phyloP scores from a whole-genome alignment of 2,113 vertebrate species.

The Agelaius phoeniceus region DNA sequence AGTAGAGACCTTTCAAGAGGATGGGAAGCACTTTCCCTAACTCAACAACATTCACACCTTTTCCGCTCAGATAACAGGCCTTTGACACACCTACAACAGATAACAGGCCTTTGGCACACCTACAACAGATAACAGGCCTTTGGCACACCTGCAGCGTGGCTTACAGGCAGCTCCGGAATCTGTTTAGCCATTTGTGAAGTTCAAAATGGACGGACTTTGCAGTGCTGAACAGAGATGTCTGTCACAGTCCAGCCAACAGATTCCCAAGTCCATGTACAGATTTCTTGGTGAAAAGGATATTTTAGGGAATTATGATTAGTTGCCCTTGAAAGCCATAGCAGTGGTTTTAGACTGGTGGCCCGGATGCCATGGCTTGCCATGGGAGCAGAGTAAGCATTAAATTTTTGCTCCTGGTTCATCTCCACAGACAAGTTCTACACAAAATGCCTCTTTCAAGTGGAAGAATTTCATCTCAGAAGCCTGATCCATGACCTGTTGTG shows the following conservation, averaged over 20 bases:
- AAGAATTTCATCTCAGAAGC: background rate
- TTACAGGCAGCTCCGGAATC: background rate
- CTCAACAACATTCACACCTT: background rate
- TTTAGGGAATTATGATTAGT: background rate
- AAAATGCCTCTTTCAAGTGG: background rate
- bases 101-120: no score
- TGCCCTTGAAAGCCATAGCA: background rate
- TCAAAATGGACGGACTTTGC: background rate
- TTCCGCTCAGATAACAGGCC: background rate
- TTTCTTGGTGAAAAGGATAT: background rate
- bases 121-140: no score
- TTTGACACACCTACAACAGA: no score
- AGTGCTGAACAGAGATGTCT: background rate
- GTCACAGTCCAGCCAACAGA: background rate
- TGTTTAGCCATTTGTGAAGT: background rate
- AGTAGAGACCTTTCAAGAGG: background rate
- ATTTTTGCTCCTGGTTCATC: background rate
- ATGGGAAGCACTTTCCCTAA: background rate
- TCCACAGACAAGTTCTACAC: background rate
- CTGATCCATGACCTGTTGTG: background rate
- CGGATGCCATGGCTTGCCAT: background rate
- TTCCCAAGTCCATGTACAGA: rapidly evolving
- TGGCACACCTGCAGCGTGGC: rapidly evolving
- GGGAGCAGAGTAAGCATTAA: background rate
- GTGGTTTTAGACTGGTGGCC: background rate